These are phyloP conservation scores for Syndactyla subalaris DNA, from an alignment of 2,797 vertebrate genomes.

Conservation along the genomic window DNA sequence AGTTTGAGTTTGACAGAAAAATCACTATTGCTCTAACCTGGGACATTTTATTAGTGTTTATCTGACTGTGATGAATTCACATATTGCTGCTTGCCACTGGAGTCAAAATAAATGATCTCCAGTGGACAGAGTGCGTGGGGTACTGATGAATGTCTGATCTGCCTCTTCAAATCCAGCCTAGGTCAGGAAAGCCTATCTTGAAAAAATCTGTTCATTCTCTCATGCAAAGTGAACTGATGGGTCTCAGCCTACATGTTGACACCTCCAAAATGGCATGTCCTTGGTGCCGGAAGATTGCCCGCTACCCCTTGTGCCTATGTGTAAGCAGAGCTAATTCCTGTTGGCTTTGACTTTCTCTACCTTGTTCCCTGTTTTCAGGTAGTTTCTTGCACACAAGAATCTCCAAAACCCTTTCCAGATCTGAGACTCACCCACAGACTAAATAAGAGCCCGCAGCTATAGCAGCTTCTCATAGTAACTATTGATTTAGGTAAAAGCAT, in stretches of 20 bases:
- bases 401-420: neutral
- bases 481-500: slow-evolving; percentile 53
- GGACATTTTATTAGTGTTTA: slow-evolving; percentile 36
- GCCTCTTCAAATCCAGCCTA: neutral
- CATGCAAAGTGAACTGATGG: neutral
- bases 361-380: neutral
- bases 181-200: neutral
- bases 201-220: neutral
- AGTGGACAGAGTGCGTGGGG: neutral
- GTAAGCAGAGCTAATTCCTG: neutral
- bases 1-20: slow-evolving; percentile 18
- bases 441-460: neutral
- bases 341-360: neutral
- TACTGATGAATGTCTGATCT: neutral
- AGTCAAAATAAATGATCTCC: slow-evolving; percentile 16
- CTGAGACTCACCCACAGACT: neutral
- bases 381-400: neutral
- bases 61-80: slow-evolving; percentile 30
- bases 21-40: slow-evolving; percentile 2
- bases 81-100: neutral
- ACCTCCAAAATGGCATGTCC: neutral
- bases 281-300: neutral
- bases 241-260: neutral
- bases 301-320: neutral
- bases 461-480: neutral